These are phyloP conservation scores for Danaus chrysippus DNA, from an alignment of 2,888 invertebrate species.

Conservation along the genomic window DNA sequence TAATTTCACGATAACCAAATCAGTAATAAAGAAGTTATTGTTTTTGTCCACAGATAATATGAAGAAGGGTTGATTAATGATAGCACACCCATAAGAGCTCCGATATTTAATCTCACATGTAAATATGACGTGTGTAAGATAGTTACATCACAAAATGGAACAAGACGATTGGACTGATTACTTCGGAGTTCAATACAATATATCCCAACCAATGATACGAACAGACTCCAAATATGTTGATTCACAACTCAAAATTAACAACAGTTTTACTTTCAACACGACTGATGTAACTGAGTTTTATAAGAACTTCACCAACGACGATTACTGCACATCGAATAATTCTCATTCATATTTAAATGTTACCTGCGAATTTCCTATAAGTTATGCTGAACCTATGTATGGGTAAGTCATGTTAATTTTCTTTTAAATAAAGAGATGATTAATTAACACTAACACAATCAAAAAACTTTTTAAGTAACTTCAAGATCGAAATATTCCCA, in stretches of 20 bases:
- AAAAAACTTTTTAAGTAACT: background rate
- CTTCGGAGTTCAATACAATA: slow-evolving; percentile 43
- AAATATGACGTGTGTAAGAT: slow-evolving; percentile 46
- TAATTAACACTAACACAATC: background rate
- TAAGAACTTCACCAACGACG: slow-evolving; percentile 61
- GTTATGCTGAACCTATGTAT: slow-evolving; percentile 82
- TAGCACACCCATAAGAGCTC: slow-evolving; percentile 19
- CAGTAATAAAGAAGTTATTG: too few species aligned
- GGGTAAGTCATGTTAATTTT: slow-evolving; percentile 60
- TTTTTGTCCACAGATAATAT: slow-evolving; percentile 43
- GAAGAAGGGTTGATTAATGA: slow-evolving; percentile 27
- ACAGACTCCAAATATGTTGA: slow-evolving; percentile 16
- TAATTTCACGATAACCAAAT: too few species aligned
- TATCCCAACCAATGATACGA: slow-evolving; percentile 34
- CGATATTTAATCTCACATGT: slow-evolving; percentile 20
- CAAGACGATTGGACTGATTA: slow-evolving; percentile 58
- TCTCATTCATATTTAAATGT: slow-evolving; percentile 80
- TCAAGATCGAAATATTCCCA: too few species aligned
- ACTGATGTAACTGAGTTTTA: slow-evolving; percentile 43
- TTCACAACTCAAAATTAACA: slow-evolving; percentile 38
- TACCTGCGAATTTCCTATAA: slow-evolving; percentile 81
- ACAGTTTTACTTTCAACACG: slow-evolving; percentile 50
- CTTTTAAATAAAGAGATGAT: too few species aligned
- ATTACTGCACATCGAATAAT: slow-evolving; percentile 64
- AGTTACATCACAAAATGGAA: slow-evolving; percentile 52